Evolutionary conservation across 2,113 vertebrate genomes (phyloP).

Genomic region (Garra rufa): DNA sequence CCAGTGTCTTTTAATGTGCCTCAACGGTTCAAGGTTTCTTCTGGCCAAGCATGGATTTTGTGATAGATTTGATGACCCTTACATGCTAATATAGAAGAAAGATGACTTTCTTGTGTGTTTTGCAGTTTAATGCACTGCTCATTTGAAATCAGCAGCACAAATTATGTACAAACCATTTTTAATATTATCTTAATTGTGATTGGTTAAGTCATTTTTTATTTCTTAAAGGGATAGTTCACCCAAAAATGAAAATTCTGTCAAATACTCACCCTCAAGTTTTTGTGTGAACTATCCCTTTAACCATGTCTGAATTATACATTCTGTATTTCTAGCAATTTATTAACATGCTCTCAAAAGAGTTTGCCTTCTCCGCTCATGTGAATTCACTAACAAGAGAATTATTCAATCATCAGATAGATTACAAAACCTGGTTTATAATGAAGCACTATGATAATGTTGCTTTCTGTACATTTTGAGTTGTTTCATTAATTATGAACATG

Average conservation of each 20-base stretch:
- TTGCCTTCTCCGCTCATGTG: background rate
- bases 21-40: background rate
- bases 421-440: background rate
- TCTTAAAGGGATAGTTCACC: background rate
- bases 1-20: slow-evolving; percentile 26
- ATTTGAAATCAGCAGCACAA: slow-evolving; percentile 1
- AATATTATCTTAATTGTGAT: background rate
- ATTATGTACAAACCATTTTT: background rate
- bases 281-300: no score
- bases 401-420: background rate
- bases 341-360: background rate
- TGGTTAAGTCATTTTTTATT: slow-evolving; percentile 15
- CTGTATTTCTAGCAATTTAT: background rate
- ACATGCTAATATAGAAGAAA: slow-evolving; percentile 2
- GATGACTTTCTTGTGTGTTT: slow-evolving; percentile 26
- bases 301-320: background rate
- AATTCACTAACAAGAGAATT: slow-evolving; percentile 6
- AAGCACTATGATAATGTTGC: slow-evolving; percentile 19
- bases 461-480: background rate
- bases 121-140: slow-evolving; percentile 40
- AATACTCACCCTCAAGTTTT: no score
- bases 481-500: background rate
- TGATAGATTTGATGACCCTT: background rate
- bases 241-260: background rate
- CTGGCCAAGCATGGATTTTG: slow-evolving; percentile 1